Evolutionary conservation across 2,797 vertebrate genomes (phyloP).

Genomic region (Spatula clypeata): DNA sequence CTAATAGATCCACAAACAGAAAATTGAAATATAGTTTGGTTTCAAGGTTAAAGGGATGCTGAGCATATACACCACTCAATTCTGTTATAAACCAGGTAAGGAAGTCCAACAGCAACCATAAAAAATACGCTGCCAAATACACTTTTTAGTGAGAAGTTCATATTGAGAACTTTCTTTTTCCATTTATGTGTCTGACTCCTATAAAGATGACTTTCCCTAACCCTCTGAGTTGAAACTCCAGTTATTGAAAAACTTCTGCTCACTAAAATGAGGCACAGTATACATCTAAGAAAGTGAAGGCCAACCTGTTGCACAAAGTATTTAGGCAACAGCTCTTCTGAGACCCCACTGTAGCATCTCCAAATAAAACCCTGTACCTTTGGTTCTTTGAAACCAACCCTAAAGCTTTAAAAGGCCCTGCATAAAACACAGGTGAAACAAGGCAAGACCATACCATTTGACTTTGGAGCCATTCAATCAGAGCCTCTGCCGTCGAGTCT

Average conservation of each 20-base stretch:
- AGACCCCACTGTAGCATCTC: not conserved
- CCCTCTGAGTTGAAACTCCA: not conserved
- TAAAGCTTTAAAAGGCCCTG: not conserved
- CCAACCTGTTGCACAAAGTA: rapidly evolving
- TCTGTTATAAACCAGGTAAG: not conserved
- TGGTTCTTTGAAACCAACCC: not conserved
- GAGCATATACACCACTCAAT: not conserved
- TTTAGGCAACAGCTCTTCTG: not conserved
- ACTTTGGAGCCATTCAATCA: conserved; percentile 94
- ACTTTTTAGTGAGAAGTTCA: not conserved
- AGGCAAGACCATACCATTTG: conserved; percentile 86
- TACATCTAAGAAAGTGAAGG: not conserved
- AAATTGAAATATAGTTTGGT: not conserved
- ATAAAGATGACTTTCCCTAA: not conserved
- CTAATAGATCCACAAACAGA: not conserved
- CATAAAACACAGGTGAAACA: not conserved
- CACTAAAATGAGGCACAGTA: not conserved
- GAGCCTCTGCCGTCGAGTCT: conserved; percentile 91
- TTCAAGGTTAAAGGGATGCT: not conserved
- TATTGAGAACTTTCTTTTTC: not conserved
- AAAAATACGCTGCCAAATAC: not conserved
- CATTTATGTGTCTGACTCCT: not conserved
- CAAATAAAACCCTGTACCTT: not conserved
- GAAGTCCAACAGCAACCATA: not conserved
- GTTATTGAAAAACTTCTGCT: not conserved